These are phyloP conservation scores for Catharus minimus DNA, from an alignment of 2,113 vertebrate genomes.

Conservation along the genomic window DNA sequence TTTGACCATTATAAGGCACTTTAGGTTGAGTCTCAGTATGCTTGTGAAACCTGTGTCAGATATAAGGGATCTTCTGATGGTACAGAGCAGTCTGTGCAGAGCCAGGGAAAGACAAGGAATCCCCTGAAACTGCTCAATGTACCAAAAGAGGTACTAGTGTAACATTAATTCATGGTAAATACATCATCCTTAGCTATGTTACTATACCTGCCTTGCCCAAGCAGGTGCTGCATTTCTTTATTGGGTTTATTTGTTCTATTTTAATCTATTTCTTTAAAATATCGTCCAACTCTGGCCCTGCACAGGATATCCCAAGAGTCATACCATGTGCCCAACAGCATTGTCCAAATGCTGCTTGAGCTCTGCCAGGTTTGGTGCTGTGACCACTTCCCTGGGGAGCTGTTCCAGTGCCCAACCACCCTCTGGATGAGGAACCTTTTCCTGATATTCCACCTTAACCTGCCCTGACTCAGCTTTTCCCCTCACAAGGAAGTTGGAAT, in stretches of 20 bases:
- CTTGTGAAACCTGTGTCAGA: background rate
- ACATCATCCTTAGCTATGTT: background rate
- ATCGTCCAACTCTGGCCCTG: background rate
- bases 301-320: background rate
- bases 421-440: background rate
- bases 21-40: background rate
- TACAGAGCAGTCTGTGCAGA: background rate
- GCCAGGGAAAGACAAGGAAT: background rate
- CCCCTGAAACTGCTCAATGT: background rate
- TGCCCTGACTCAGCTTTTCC: fast-evolving
- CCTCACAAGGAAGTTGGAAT: background rate
- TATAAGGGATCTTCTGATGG: background rate
- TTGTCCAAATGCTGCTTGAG: background rate
- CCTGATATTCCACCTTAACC: background rate
- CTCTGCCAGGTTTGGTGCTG: background rate
- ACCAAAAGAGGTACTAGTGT: background rate
- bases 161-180: background rate
- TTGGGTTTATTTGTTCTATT: background rate
- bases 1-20: background rate
- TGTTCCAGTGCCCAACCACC: background rate
- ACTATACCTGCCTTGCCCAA: background rate
- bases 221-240: fast-evolving
- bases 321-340: background rate
- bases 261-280: background rate
- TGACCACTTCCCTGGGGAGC: background rate